Evolutionary conservation across 2,113 vertebrate species (phyloP).

Genomic region (Mellivora capensis): DNA sequence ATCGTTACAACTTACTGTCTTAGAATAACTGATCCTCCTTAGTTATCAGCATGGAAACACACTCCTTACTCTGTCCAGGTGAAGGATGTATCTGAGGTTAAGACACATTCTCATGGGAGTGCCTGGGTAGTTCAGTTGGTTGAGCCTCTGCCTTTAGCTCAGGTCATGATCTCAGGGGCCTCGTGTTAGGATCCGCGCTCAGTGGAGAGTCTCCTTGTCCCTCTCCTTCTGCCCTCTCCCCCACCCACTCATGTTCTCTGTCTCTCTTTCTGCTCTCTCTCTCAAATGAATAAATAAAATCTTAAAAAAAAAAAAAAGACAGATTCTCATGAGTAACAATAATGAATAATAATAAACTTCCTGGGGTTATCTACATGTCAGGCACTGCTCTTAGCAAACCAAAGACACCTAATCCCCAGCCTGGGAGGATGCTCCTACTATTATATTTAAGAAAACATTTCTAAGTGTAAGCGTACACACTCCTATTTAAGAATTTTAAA

Average conservation of each 20-base stretch:
- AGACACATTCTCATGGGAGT: neutral
- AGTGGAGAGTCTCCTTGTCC: neutral
- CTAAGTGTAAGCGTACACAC: neutral
- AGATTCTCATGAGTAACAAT: neutral
- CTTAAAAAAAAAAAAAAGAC: neutral
- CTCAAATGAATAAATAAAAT: neutral
- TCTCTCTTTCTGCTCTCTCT: neutral
- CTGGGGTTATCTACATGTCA: fast-evolving
- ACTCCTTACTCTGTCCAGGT: neutral
- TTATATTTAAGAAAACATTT: neutral
- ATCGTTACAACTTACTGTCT: neutral
- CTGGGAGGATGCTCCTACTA: neutral
- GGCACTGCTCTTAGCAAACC: neutral
- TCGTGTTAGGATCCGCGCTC: neutral
- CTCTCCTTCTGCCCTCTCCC: neutral
- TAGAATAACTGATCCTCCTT: neutral
- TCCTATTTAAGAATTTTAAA: neutral
- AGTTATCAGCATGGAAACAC: neutral
- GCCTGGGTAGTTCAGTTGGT: neutral
- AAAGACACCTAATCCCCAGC: neutral
- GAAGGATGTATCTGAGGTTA: neutral
- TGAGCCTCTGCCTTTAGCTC: neutral
- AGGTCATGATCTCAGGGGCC: neutral
- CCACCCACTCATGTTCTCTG: neutral
- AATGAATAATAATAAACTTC: neutral